phyloP scores from a whole-genome alignment of 1,140 invertebrate genomes.

The Brachionus angularis region DNA sequence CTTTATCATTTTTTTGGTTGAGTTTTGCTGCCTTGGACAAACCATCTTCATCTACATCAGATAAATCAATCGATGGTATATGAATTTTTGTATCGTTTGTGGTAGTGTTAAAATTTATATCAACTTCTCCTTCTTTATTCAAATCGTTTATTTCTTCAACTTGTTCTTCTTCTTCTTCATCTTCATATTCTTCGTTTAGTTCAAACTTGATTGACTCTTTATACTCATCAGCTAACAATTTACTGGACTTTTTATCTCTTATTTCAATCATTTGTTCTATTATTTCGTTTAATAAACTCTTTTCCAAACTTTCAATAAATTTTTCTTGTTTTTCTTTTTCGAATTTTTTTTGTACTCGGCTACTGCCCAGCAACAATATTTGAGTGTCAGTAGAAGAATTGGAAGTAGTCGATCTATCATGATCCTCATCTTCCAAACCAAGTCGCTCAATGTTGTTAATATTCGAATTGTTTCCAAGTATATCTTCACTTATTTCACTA shows the following conservation, averaged over 20 bases:
- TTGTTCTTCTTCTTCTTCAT: slow-evolving; percentile 1
- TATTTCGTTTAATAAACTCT: background rate
- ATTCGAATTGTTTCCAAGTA: background rate
- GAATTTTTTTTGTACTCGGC: background rate
- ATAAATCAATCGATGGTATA: slow-evolving; percentile 20
- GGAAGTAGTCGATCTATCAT: background rate
- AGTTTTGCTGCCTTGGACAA: background rate
- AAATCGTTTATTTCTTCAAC: background rate
- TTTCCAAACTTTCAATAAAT: background rate
- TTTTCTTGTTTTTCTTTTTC: slow-evolving; percentile 2
- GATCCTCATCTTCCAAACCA: background rate
- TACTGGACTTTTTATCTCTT: background rate
- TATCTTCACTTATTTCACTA: slow-evolving; percentile 38
- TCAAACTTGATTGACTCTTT: background rate
- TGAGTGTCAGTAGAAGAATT: slow-evolving; percentile 32
- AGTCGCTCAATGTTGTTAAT: background rate
- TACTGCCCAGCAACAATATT: slow-evolving; percentile 28
- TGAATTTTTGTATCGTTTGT: slow-evolving; percentile 13
- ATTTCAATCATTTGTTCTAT: slow-evolving; percentile 15
- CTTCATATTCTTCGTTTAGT: background rate
- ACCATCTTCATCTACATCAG: slow-evolving; percentile 9
- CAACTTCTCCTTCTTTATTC: too few species aligned
- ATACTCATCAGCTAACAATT: slow-evolving; percentile 3
- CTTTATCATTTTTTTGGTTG: background rate
- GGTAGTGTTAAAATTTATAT: background rate